Conservation (phyloP, 2,113 vertebrate genomes). For the Lota lota region DNA sequence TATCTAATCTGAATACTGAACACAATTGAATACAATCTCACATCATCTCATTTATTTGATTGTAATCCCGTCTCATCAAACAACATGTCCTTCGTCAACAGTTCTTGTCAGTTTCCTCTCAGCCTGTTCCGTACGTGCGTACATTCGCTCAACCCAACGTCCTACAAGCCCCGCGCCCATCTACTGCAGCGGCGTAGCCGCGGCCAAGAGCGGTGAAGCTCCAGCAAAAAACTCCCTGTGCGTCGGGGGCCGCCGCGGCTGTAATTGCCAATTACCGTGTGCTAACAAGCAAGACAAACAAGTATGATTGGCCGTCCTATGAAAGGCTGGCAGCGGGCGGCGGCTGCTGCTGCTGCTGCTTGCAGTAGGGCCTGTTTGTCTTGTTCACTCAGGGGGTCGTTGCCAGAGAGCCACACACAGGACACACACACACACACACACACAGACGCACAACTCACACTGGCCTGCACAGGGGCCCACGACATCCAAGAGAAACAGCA, state of each 20-base stretch:
- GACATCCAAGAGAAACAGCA: slow-evolving; percentile 11
- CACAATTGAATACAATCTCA: no score
- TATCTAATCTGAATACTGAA: no score
- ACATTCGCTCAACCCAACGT: no score
- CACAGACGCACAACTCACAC: not conserved
- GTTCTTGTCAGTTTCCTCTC: no score
- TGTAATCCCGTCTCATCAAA: no score
- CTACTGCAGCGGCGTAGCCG: not conserved
- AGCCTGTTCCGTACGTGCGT: no score
- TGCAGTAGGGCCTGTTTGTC: not conserved
- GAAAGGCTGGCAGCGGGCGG: not conserved
- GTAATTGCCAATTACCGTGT: slow-evolving; percentile 32
- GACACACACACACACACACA: slow-evolving; percentile 14
- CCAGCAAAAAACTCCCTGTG: no score
- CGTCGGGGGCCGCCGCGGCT: not conserved
- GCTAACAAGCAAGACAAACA: slow-evolving; percentile 40
- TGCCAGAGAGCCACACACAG: slow-evolving; percentile 8
- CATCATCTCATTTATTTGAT: no score
- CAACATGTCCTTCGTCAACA: no score
- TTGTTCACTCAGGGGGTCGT: not conserved
- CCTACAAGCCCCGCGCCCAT: not conserved
- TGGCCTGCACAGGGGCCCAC: not conserved
- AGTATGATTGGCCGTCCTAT: slow-evolving; percentile 21
- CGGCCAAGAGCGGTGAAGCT: no score
- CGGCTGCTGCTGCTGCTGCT: no score